These are phyloP conservation scores for Spodoptera littoralis DNA, from an alignment of 2,888 invertebrate species.

Conservation along the genomic window DNA sequence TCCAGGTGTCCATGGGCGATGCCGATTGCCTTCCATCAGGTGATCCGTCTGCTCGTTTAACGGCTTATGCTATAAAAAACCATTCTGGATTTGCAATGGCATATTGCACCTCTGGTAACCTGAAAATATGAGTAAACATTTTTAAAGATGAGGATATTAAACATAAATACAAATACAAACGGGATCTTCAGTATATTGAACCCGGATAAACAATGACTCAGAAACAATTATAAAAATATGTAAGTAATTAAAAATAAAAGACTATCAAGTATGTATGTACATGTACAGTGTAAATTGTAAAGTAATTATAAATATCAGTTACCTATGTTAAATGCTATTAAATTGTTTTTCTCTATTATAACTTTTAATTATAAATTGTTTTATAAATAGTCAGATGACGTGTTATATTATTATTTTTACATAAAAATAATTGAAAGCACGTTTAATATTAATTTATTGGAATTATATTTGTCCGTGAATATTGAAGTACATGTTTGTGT, in stretches of 20 bases:
- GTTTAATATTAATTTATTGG: no score
- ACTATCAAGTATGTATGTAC: constrained; percentile 2
- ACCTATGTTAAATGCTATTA: constrained; percentile 22
- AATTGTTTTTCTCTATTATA: constrained; percentile 30
- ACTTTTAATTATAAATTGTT: constrained; percentile 17
- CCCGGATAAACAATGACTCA: constrained; percentile 28
- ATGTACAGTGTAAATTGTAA: neutral
- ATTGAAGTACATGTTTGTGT: no score
- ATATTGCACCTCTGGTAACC: no score
- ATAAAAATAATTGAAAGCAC: no score
- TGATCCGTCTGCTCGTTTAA: no score
- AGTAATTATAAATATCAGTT: constrained; percentile 35
- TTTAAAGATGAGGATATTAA: neutral
- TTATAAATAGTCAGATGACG: constrained; percentile 11
- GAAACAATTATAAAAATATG: constrained; percentile 26
- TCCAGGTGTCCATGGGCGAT: no score
- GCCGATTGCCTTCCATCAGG: no score
- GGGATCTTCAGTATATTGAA: constrained; percentile 16
- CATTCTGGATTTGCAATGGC: no score
- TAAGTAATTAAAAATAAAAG: constrained; percentile 42
- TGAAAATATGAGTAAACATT: neutral
- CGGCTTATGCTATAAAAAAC: no score
- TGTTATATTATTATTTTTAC: constrained; percentile 16
- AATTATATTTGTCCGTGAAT: no score
- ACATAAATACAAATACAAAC: constrained; percentile 6